These are phyloP conservation scores for Drosophila histrio DNA, from an alignment of 2,888 invertebrate species.

Conservation along the genomic window DNA sequence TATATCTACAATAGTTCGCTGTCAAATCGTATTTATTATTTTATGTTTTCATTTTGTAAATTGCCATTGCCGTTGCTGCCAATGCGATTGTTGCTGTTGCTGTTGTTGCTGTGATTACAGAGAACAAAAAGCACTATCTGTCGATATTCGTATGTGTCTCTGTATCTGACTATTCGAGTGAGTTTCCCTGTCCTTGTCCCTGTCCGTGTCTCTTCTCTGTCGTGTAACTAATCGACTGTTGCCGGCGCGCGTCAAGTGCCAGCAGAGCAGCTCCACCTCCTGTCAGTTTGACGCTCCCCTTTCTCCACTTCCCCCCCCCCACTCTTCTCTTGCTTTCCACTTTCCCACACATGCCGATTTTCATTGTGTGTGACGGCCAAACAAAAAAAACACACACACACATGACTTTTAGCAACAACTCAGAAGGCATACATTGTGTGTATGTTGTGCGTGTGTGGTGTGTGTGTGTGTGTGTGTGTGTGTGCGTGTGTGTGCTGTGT, in stretches of 20 bases:
- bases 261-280: constrained; percentile 31
- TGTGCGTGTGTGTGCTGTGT: constrained; percentile 27
- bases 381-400: constrained; percentile 30
- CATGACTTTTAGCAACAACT: constrained; percentile 51
- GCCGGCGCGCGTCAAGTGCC: constrained; percentile 77
- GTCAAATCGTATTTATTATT: constrained; percentile 83
- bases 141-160: constrained; percentile 49
- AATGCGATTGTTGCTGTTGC: constrained; percentile 17
- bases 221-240: constrained; percentile 75
- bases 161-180: constrained; percentile 41
- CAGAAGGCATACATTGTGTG: constrained; percentile 10
- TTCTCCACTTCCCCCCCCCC: not conserved
- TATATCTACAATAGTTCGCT: constrained; percentile 61
- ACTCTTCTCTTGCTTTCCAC: not conserved
- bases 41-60: constrained; percentile 82
- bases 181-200: not conserved
- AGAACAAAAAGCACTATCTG: constrained; percentile 71
- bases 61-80: constrained; percentile 66
- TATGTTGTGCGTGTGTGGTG: constrained; percentile 5
- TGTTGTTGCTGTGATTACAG: constrained; percentile 62
- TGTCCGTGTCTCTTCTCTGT: constrained; percentile 4
- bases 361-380: constrained; percentile 66
- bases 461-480: constrained; percentile 2
- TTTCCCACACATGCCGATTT: constrained; percentile 36
- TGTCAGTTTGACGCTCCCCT: not conserved